These are phyloP conservation scores for Ariopsis seemanni DNA, from an alignment of 2,113 vertebrate species.

Conservation along the genomic window DNA sequence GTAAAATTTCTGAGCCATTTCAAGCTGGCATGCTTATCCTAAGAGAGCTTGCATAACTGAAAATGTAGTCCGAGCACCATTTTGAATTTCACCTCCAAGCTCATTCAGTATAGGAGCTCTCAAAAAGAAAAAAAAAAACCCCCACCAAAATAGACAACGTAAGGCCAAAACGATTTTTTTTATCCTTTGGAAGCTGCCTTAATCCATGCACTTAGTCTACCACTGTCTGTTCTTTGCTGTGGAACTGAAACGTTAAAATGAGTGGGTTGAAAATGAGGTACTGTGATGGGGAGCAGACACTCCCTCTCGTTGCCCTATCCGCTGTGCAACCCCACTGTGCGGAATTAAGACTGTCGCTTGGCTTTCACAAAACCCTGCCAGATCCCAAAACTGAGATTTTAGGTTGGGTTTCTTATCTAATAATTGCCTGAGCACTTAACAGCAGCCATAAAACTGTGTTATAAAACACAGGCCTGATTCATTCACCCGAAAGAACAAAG, in stretches of 20 bases:
- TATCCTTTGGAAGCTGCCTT: background rate
- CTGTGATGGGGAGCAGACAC: constrained; percentile 29
- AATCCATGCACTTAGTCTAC: constrained; percentile 32
- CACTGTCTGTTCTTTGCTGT: background rate
- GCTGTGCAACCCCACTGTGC: constrained; percentile 29
- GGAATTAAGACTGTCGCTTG: constrained; percentile 41
- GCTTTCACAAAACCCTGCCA: constrained; percentile 10
- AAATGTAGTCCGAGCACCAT: background rate
- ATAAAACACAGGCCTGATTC: constrained; percentile 21
- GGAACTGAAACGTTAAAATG: constrained; percentile 4
- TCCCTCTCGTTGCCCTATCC: constrained; percentile 34
- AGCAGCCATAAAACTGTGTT: constrained; percentile 36
- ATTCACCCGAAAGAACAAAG: constrained; percentile 6
- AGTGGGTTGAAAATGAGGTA: background rate
- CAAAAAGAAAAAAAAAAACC: background rate
- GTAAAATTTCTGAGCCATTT: background rate
- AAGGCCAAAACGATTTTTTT: background rate
- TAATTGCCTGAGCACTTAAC: constrained; percentile 23
- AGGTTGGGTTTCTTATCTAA: constrained; percentile 45
- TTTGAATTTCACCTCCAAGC: background rate
- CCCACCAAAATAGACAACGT: background rate
- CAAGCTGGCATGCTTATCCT: background rate
- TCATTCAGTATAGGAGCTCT: background rate
- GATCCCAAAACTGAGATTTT: constrained; percentile 42
- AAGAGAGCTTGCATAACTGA: background rate